These are phyloP conservation scores for Cygnus atratus DNA, from an alignment of 2,113 vertebrate species.

Conservation along the genomic window DNA sequence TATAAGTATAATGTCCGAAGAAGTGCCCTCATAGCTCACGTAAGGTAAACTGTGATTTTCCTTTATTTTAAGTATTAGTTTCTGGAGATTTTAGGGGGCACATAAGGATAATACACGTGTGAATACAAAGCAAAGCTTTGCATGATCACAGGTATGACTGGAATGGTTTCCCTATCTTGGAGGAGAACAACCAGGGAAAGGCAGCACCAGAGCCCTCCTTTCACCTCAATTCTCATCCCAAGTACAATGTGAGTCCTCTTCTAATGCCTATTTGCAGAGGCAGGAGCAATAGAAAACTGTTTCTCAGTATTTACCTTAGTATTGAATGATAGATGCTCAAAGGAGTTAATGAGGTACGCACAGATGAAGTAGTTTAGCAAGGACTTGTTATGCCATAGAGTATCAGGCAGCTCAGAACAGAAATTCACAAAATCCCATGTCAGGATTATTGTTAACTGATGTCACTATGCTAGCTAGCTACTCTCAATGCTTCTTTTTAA, in stretches of 20 bases:
- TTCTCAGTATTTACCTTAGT: background rate
- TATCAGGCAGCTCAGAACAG: background rate
- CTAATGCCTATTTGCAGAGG: background rate
- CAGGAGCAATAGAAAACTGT: background rate
- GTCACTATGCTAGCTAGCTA: background rate
- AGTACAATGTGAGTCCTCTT: background rate
- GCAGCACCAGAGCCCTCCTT: background rate
- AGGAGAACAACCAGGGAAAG: background rate
- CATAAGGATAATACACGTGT: background rate
- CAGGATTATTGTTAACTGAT: background rate
- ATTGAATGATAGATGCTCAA: background rate
- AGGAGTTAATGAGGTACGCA: background rate
- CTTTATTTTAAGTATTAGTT: background rate
- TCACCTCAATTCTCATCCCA: background rate
- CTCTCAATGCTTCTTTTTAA: background rate
- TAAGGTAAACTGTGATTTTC: background rate
- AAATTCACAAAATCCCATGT: background rate
- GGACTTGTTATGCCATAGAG: background rate
- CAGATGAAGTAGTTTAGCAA: background rate
- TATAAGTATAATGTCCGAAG: fast-evolving
- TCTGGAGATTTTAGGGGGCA: background rate
- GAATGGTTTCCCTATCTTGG: background rate
- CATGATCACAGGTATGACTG: background rate
- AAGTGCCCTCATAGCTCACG: background rate
- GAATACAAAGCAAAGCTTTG: background rate